Conservation (phyloP, 2,888 invertebrate species). For the Neoascia interrupta region DNA sequence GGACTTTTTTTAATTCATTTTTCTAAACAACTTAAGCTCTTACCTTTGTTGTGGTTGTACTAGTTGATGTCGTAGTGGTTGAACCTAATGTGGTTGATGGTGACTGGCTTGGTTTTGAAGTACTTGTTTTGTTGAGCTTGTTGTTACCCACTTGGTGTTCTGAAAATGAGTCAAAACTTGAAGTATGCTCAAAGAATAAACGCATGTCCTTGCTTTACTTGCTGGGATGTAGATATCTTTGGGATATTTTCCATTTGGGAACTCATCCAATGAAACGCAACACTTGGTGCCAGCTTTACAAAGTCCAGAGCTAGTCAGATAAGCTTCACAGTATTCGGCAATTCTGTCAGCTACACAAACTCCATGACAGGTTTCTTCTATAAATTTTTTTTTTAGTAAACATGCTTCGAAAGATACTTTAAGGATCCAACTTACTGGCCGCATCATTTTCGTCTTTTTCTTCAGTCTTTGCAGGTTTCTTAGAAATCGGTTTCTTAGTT, state of each 20-base stretch:
- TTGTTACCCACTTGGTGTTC: conserved; percentile 76
- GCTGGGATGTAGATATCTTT: conserved; percentile 87
- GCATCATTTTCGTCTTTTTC: conserved; percentile 72
- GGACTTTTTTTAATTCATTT: background rate
- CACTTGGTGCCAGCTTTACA: conserved; percentile 89
- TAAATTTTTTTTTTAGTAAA: too few species aligned
- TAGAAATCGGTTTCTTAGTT: conserved; percentile 73
- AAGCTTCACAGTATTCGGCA: conserved; percentile 92
- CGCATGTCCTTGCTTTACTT: conserved; percentile 75
- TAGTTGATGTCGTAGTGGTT: conserved; percentile 46
- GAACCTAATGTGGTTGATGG: conserved; percentile 40
- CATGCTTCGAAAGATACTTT: background rate
- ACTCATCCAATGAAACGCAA: conserved; percentile 89
- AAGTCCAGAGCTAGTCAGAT: conserved; percentile 85
- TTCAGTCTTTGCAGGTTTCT: conserved; percentile 73
- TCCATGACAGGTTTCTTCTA: conserved; percentile 84
- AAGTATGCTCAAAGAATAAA: too few species aligned
- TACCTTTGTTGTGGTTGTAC: conserved; percentile 68
- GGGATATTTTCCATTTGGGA: conserved; percentile 84
- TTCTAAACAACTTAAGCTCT: background rate
- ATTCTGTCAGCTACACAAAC: conserved; percentile 91
- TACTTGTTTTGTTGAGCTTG: conserved; percentile 70
- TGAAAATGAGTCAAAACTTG: too few species aligned
- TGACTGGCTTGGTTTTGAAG: conserved; percentile 79
- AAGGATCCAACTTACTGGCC: conserved; percentile 48